Evolutionary conservation across 2,113 vertebrate species (phyloP), one percentile per base, ranked within the genome.

Genomic region (Elanus axillaris): DNA sequence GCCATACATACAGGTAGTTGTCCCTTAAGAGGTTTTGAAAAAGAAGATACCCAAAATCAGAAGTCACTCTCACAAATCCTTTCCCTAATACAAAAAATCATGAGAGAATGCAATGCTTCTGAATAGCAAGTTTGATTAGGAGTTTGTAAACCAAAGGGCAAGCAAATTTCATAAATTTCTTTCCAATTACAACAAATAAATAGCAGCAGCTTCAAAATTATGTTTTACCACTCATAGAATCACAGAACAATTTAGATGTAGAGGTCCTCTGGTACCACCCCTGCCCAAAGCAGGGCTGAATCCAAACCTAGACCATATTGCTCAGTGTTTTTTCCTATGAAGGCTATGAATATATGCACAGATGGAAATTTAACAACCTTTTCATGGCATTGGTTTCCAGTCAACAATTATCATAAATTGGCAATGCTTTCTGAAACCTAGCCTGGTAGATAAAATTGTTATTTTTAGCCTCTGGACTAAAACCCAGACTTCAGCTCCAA

Each of bases 381-480:
- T 62, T 74, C 3, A 32, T 50, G 15, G 6, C 48, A 16, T 58
- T 78, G 13, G 5, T 81, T 88, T 76, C 62, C 75, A 77, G 60
- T 67, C 59, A 77, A 62, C 15, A 50, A 16, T 50, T 81, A 56
- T 45, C 4, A 69, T 55, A 84, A 87, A 84, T 14, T 71, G 3
- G 3, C 11, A 80, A 18, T 81, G 26, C 4, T 84, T 91, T 90
- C 84, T 89, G 50, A 74, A 93, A 71, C 26, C 9, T 60, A 32
- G 5, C 16, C 11, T 74, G 6, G 23, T 50, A 62, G 32, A 87
- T 20, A 85, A 73, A 69, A 16, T 29, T 13, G 2, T 27, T 86
- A 9, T 52, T 84, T 95, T 94, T 53, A 94, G 17, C 15, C n/a
- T 84, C 76, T 86, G 21, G 14, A 66, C 34, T 64, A 63, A 82